Evolutionary conservation across 2,797 vertebrate species (phyloP), one percentile per base, ranked within the genome.

Genomic region (Cetoscarus ocellatus): DNA sequence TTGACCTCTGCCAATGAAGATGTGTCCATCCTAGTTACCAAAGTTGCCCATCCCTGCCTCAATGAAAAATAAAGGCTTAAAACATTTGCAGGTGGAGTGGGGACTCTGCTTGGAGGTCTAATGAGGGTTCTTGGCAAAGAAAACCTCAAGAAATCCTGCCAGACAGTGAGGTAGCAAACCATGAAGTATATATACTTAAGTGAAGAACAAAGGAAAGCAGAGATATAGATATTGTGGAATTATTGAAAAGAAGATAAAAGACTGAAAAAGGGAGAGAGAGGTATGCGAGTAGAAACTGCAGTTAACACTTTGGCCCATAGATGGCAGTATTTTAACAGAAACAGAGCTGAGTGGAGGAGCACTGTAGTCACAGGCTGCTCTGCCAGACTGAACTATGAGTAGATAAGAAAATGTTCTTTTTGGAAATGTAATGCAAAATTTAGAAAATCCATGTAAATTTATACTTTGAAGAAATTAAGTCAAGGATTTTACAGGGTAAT

Each of bases 321-420:
- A 93, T 95, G 95, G 93, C 95, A 94, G 91, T 93, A 54, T 88
- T 90, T 87, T 83, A 82, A 91, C 92, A 92, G 85, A 79, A 90
- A 93, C 92, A 89, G 85, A 82, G 74, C 77, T 83, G 68, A 63
- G 56, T 51, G 36, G 27, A n/a, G 53, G 57, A 7, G 13, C 74
- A 43, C 58, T 57, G 45, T 53, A n/a, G 64, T 73, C 67, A 68
- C 70, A 47, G 69, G 51, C 67, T 19, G 70, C 75, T 61, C 69
- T 13, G 43, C 6, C 12, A 73, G 54, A 75, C 60, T 8, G 61
- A 79, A 79, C 77, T 80, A 14, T 73, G 44, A 49, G 61, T 49
- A 52, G 79, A 77, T 84, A 74, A 88, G 77, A 87, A 43, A 10
- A 18, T 54, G 10, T 44, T 57, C 10, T 64, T 60, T 54, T 70